Percentiles rank a stretch among this genome's conserved stretches.
Conservation (phyloP, 2,888 invertebrate genomes). For the Cheilosia vulpina region DNA sequence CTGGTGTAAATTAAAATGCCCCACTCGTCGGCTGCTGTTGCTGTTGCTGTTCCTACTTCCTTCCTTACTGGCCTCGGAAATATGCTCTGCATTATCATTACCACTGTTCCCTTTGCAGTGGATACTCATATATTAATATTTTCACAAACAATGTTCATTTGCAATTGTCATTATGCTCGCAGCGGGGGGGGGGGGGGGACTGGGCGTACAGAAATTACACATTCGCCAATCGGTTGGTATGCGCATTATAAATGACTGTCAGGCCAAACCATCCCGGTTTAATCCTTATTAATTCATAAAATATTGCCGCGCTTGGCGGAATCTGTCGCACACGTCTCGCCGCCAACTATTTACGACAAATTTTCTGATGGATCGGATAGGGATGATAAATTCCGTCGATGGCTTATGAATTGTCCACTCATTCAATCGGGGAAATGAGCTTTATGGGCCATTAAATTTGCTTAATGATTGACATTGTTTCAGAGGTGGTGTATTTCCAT, state of each 20-base stretch:
- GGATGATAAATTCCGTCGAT: conserved; percentile 67
- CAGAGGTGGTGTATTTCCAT: conserved; percentile 55
- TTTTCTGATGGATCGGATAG: conserved; percentile 68
- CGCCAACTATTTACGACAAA: conserved; percentile 52
- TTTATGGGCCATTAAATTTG: conserved; percentile 74
- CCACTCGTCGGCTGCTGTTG: conserved; percentile 34
- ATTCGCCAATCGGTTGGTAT: conserved; percentile 72
- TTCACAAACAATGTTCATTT: conserved; percentile 71
- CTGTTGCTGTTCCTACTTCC: conserved; percentile 39
- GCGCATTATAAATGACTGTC: conserved; percentile 68
- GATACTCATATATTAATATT: conserved; percentile 58
- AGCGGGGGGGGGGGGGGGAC: conserved; percentile 16
- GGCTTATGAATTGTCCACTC: conserved; percentile 68
- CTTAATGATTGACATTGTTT: conserved; percentile 73
- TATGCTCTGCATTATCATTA: conserved; percentile 45
- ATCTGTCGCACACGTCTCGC: conserved; percentile 23
- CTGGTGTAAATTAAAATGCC: conserved; percentile 68
- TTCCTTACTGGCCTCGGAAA: conserved; percentile 45
- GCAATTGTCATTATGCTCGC: conserved; percentile 71
- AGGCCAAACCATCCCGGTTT: conserved; percentile 50
- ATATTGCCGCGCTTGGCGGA: conserved; percentile 33
- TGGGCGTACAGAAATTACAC: conserved; percentile 41
- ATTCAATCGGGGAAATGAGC: conserved; percentile 73
- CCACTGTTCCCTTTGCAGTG: conserved; percentile 18
- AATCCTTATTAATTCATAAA: conserved; percentile 72